Base-by-base conservation (phyloP, 1,140 invertebrate species). In the Aphaenogaster rudis region DNA sequence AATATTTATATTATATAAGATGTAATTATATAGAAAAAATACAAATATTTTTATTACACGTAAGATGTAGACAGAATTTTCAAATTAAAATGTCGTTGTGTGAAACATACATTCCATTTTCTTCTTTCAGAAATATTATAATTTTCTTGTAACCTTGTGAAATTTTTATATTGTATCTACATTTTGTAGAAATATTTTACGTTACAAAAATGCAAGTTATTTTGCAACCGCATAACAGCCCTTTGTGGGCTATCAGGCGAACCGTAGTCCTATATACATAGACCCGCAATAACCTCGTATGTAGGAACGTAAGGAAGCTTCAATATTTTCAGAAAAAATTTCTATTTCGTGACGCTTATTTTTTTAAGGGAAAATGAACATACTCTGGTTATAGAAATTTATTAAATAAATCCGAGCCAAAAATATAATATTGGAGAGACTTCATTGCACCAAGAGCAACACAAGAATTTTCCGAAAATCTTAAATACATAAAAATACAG, bases 121-220 rank as follows among this genome's bases (percentile, higher is more conserved):
- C 6, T 64, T 50, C n/a, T 39, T 28, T 67, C 42, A 50, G 2
- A 77, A 59, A 1, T n/a, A 33, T 36, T 33, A 42, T 21, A 28
- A 28, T 59, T 42, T 57, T 63, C 4, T 77, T 77, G 1, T 77
- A 28, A 33, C 3, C 15, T 77, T 33, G 9, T 61, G 1, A 74
- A 54, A 3, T 11, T 11, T 28, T 59, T 39, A 57, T 3, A 76
- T 42, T 28, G 1, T 42, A 5, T 21, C 6, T 42, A 28, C n/a
- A 61, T 42, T 59, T 52, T 76, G 57, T 36, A 48, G 17, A 71
- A 50, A 52, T 71, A 48, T 72, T 33, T 50, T 72, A 42, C 28
- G 8, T 76, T 76, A 57, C n/a, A 13, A 76, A 39, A 39, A 39
- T 76, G 36, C 36, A 57, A 76, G 3, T 59, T 77, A 77, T 42